Evolutionary conservation across 2,797 vertebrate species (phyloP).

Genomic region (Rachycentron canadum): DNA sequence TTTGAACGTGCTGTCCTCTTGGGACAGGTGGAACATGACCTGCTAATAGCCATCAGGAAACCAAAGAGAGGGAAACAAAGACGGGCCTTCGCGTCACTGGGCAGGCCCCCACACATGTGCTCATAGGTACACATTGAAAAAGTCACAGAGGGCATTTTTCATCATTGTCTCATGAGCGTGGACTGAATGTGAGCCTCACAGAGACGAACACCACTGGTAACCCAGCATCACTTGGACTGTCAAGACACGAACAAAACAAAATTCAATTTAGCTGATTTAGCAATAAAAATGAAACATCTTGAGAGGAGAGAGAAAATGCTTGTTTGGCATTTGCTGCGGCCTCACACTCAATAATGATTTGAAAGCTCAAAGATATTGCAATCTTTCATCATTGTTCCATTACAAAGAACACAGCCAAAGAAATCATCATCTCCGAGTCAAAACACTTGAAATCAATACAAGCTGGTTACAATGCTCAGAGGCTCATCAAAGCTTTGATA

Average conservation of each 20-base stretch:
- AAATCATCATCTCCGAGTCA: conserved; percentile 54
- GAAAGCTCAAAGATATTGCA: conserved; percentile 22
- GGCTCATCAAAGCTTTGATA: conserved; percentile 1
- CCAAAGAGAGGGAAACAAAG: conserved; percentile 81
- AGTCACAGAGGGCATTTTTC: conserved; percentile 44
- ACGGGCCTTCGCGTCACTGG: conserved; percentile 54
- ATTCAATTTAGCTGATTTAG: conserved; percentile 29
- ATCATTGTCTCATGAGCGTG: background rate
- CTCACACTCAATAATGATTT: conserved; percentile 28
- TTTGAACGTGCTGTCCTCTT: conserved; percentile 69
- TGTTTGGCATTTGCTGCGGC: conserved; percentile 38
- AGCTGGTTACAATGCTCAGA: conserved; percentile 39
- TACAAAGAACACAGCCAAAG: conserved; percentile 31
- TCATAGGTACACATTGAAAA: conserved; percentile 17
- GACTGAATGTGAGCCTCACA: background rate
- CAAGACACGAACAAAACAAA: conserved; percentile 8
- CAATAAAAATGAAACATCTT: conserved; percentile 35
- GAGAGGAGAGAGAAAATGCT: conserved; percentile 12
- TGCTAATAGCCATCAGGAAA: conserved; percentile 79
- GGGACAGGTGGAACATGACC: conserved; percentile 84
- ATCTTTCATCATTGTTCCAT: conserved; percentile 40
- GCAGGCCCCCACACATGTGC: conserved; percentile 41
- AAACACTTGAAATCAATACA: conserved; percentile 62
- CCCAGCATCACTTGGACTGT: background rate
- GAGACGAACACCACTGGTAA: background rate